Evolutionary conservation across 2,888 invertebrate genomes (phyloP).

Genomic region (Magallana nippona): DNA sequence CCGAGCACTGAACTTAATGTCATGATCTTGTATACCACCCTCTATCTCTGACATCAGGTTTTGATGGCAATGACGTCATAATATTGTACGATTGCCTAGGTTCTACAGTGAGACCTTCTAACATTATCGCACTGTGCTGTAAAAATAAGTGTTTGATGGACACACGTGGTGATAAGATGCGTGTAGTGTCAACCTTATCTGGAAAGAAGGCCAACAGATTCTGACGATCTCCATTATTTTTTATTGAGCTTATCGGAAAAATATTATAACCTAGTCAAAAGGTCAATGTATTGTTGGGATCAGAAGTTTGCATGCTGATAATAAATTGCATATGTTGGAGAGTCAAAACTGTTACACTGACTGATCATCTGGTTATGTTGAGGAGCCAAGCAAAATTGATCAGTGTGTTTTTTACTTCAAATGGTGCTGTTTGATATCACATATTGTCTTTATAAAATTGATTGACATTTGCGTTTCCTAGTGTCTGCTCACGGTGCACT

Average conservation of each 20-base stretch:
- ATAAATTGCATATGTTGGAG: neutral
- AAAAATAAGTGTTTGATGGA: slow-evolving; percentile 1
- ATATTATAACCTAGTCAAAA: neutral
- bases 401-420: too few relatives aligned
- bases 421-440: too few relatives aligned
- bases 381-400: too few relatives aligned
- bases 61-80: slow-evolving; percentile 22
- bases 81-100: neutral
- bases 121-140: neutral
- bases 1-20: too few relatives aligned
- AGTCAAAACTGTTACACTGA: neutral
- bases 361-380: too few relatives aligned
- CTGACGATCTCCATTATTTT: neutral
- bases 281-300: neutral
- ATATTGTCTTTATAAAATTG: too few relatives aligned
- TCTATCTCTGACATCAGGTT: slow-evolving; percentile 3
- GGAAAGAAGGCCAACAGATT: neutral
- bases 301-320: neutral
- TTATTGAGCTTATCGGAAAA: neutral
- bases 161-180: neutral
- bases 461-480: too few relatives aligned
- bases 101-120: neutral
- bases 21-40: neutral
- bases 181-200: neutral
- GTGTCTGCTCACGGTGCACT: too few relatives aligned